Base-by-base conservation (phyloP, 2,113 vertebrate species). In the Megalops atlanticus region DNA sequence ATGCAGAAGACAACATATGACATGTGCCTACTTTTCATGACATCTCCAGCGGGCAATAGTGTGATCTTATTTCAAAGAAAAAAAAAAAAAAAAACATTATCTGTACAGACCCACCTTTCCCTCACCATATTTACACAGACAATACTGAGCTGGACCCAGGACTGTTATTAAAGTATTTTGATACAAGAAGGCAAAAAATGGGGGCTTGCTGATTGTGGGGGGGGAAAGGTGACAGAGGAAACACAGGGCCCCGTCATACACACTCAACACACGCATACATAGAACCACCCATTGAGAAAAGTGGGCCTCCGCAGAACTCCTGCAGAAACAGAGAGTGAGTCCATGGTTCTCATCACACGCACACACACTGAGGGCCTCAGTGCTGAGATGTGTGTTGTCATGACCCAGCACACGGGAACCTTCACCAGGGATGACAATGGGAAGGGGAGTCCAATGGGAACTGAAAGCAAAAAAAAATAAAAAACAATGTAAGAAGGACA, bases 11-110 rank as follows among this genome's bases (percentile, higher is more conserved):
- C n/a, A 64, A 88, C 89, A 89, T n/a, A 73, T 27, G 92, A 93
- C 86, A 88, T 90, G 92, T 94, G 92, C 93, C 93, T 94, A 91
- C 73, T 87, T 87, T 82, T 83, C 86, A 85, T 85, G 79, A 88
- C 90, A 90, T 87, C 80, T 86, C 41, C 27, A 88, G 70, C 71
- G 73, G 88, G 85, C 84, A 84, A 84, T 84, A 83, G 82, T 70
- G 84, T 88, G 85, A 89, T 84, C 81, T n/a, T 79, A 84, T 78
- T 84, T 79, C 75, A 81, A 79, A 86, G 74, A 80, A 77, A 73
- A 79, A 74, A 77, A 78, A 77, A 10, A 76, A 75, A 76, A 76
- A 38, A 82, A 85, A 75, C 83, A 38, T 38, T 84, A 31, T n/a
- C n/a, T n/a, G 18, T 18, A n/a, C n/a, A n/a, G n/a, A n/a, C 52